Conservation (phyloP, 2,888 invertebrate species). For the Gryllus longicercus region DNA sequence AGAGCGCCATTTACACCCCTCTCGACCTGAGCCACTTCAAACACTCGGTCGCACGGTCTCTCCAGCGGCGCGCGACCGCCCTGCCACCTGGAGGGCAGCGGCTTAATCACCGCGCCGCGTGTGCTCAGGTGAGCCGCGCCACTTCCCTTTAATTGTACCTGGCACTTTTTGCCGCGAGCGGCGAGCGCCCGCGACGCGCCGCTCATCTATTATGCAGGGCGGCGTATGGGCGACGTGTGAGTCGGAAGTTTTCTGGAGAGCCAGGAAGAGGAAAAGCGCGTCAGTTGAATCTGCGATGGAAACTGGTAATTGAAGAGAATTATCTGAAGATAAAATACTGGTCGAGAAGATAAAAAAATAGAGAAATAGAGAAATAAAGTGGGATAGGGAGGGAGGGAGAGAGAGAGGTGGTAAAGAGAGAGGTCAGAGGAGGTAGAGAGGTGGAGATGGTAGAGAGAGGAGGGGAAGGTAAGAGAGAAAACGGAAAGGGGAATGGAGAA, state of each 20-base stretch:
- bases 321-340: background rate
- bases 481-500: too few relatives aligned
- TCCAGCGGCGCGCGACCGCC: too few relatives aligned
- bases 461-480: too few relatives aligned
- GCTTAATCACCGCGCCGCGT: background rate
- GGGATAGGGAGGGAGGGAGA: too few relatives aligned
- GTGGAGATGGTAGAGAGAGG: too few relatives aligned
- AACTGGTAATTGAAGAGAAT: background rate
- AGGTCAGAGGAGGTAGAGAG: too few relatives aligned
- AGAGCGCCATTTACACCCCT: too few relatives aligned
- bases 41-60: background rate
- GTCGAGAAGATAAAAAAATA: too few relatives aligned
- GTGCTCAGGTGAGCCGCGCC: background rate
- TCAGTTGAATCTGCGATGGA: background rate
- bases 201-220: background rate
- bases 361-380: too few relatives aligned
- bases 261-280: background rate
- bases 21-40: background rate
- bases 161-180: background rate
- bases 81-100: background rate
- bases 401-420: too few relatives aligned
- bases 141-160: conserved; percentile 6
- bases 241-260: background rate
- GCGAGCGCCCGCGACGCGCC: background rate
- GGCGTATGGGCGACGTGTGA: conserved; percentile 17